Conservation (phyloP, 2,113 vertebrate species). For the Promerops cafer region DNA sequence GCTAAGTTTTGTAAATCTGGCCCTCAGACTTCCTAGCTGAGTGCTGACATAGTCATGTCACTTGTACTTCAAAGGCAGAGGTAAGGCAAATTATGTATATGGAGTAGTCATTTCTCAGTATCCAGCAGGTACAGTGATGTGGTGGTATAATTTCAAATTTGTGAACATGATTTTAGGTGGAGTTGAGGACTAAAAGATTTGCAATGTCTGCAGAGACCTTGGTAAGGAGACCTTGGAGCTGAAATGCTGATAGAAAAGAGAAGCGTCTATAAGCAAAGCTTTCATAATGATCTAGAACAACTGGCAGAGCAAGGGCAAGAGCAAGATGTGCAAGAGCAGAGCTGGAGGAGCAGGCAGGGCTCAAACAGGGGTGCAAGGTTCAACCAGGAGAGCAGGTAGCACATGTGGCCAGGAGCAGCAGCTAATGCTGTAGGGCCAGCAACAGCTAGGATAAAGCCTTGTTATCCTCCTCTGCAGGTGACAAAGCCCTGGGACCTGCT, state of each 20-base stretch:
- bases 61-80: neutral
- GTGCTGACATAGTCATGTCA: neutral
- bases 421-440: neutral
- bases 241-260: neutral
- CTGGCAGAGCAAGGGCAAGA: neutral
- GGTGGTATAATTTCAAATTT: neutral
- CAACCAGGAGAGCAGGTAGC: neutral
- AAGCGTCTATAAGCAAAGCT: neutral
- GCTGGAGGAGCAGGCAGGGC: neutral
- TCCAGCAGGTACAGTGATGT: neutral
- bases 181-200: neutral
- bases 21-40: neutral
- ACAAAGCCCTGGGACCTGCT: neutral
- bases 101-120: neutral
- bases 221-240: neutral
- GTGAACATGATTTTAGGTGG: neutral
- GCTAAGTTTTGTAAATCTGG: neutral
- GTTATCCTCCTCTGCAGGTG: neutral
- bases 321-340: neutral
- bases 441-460: neutral
- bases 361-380: neutral
- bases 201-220: neutral
- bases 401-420: neutral
- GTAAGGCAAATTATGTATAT: neutral
- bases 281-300: neutral